Base-by-base conservation (phyloP, 2,888 invertebrate species). In the Mythimna vitellina region DNA sequence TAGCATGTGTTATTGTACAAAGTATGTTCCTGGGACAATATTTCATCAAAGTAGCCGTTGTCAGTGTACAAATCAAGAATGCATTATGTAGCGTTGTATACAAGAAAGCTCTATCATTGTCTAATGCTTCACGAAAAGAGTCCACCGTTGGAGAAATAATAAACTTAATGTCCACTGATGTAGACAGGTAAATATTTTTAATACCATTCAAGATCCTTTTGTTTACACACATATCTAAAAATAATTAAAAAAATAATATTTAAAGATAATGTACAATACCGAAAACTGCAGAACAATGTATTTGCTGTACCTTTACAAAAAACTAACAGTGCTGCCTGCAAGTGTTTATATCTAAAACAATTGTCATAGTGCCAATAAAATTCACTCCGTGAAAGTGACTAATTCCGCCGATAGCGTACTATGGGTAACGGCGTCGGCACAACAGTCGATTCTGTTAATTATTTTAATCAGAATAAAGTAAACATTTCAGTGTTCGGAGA, bases 111-210 rank as follows among this genome's bases (percentile, higher is more conserved):
- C 89, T 98, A 73, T 95, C 97, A 64, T 97, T 98, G 92, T 98
- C 98, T 0, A 98, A 97, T 89, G 93, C 97, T 2, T 97, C 98
- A 0, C 96, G 97, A 65, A 98, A 98, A 89, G 97, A 97, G 82
- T 97, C 97, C 0, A 98, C 98, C 0, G 97, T 98, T 7, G 98
- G 98, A 67, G 98, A 98, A 96, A 98, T 98, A 84, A 98, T 98
- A 4, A 98, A 98, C 92, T 93, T 98, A 77, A 98, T 98, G 98
- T 97, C 98, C 6, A 98, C 98, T 0, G 98, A 98, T 92, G 98
- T 98, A 0, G 98, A 98, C 90, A 96, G 97, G 89, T 92, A 76
- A 81, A 71, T 74, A 51, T 51, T 29, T 42, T 51, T 25, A 38
- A 12, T 25, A 14, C 1, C 8, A 32, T 14, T 42, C 12, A 46